These are phyloP conservation scores for Arctocebus calabarensis DNA, from an alignment of 2,797 vertebrate species.

Conservation along the genomic window DNA sequence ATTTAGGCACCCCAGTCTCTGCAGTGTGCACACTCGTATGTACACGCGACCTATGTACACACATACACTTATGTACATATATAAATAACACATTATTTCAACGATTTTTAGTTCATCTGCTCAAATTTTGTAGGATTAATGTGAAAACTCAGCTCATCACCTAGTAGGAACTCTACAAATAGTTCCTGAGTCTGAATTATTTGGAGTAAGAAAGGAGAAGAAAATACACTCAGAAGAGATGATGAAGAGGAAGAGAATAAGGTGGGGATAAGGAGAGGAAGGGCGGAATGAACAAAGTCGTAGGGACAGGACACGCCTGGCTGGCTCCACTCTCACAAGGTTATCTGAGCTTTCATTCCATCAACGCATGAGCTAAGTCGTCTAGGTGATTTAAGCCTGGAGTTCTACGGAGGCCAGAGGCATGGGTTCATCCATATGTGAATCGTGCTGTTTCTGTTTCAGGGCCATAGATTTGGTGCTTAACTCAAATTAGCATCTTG, in stretches of 20 bases:
- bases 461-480: background rate
- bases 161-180: background rate
- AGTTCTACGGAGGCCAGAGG: slow-evolving; percentile 19
- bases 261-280: background rate
- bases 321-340: background rate
- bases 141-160: background rate
- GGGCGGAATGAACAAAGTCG: background rate
- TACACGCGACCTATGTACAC: too few species aligned
- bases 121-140: background rate
- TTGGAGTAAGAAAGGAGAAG: background rate
- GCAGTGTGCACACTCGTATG: background rate
- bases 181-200: background rate
- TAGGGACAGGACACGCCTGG: background rate
- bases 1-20: background rate
- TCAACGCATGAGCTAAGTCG: background rate
- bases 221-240: background rate
- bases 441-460: slow-evolving; percentile 25
- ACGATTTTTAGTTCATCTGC: background rate
- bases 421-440: background rate
- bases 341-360: background rate
- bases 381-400: background rate
- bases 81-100: background rate
- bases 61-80: background rate
- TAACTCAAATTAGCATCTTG: slow-evolving; percentile 55
- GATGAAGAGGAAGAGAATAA: background rate